Conservation (phyloP, 2,113 vertebrate species). For the Solea solea region DNA sequence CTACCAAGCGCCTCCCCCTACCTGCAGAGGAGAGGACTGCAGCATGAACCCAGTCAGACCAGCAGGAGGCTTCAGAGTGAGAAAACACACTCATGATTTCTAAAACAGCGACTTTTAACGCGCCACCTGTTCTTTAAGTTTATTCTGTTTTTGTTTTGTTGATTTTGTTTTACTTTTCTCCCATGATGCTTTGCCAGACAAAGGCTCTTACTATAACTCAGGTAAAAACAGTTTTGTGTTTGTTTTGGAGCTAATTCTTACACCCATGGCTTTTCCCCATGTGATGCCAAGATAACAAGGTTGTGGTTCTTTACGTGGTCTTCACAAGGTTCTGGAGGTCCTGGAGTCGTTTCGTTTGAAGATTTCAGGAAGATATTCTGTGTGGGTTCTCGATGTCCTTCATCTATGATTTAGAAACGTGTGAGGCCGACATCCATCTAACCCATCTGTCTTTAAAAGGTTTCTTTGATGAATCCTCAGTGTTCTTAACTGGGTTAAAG, state of each 20-base stretch:
- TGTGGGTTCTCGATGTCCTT: too few relatives aligned
- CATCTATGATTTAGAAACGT: too few relatives aligned
- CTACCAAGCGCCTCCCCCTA: slow-evolving; percentile 90
- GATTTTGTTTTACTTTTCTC: slow-evolving; percentile 77
- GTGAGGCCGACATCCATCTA: too few relatives aligned
- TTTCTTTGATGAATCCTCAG: too few relatives aligned
- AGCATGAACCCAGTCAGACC: slow-evolving; percentile 74
- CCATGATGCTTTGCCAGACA: slow-evolving; percentile 82
- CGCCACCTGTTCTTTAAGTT: neutral
- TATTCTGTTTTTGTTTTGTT: slow-evolving; percentile 39
- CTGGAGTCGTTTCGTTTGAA: too few relatives aligned
- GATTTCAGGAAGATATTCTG: too few relatives aligned
- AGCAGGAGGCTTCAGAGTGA: slow-evolving; percentile 90
- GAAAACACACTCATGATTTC: slow-evolving; percentile 36
- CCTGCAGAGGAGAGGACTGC: slow-evolving; percentile 88
- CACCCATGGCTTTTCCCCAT: neutral
- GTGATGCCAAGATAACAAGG: slow-evolving; percentile 6
- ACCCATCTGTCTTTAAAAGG: too few relatives aligned
- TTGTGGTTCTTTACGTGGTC: too few relatives aligned
- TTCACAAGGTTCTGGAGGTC: too few relatives aligned
- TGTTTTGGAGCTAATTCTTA: too few relatives aligned
- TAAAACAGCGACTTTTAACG: neutral
- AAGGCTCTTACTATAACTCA: slow-evolving; percentile 87
- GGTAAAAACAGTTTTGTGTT: slow-evolving; percentile 79
- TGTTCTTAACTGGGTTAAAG: too few relatives aligned